Evolutionary conservation across 2,888 invertebrate species (phyloP).

Genomic region (Artemia sinica): DNA sequence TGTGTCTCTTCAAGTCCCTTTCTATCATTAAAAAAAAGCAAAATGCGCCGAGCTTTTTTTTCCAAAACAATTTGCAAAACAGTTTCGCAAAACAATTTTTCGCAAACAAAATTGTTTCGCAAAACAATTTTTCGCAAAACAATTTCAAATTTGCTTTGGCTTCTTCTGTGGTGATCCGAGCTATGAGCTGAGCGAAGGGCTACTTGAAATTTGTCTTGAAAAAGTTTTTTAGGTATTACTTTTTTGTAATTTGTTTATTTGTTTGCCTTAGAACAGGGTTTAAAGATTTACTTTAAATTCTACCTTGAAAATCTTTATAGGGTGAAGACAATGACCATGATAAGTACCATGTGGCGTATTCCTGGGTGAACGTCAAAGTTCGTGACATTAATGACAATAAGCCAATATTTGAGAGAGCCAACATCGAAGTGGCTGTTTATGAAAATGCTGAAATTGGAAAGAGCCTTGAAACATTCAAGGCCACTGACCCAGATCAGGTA

Average conservation of each 20-base stretch:
- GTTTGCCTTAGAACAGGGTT: too few species aligned
- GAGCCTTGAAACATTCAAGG: constrained; percentile 77
- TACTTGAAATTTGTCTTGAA: neutral
- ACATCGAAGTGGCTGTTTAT: constrained; percentile 74
- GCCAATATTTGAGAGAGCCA: constrained; percentile 79
- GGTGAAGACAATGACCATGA: constrained; percentile 90
- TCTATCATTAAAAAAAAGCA: too few species aligned
- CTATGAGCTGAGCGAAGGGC: neutral
- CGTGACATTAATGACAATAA: constrained; percentile 94
- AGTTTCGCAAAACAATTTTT: too few species aligned
- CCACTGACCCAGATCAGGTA: constrained; percentile 79
- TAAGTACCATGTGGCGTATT: constrained; percentile 88
- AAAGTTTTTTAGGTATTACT: neutral
- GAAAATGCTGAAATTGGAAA: constrained; percentile 85
- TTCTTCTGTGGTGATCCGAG: too few species aligned
- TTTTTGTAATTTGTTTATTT: neutral
- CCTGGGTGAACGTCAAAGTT: constrained; percentile 81
- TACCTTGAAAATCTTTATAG: constrained; percentile 28
- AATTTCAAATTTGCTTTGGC: too few species aligned
- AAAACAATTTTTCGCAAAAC: too few species aligned
- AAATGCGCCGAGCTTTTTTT: too few species aligned
- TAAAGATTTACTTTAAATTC: neutral
- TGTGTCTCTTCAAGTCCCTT: too few species aligned
- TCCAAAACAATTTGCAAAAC: too few species aligned
- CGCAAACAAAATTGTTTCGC: too few species aligned